phyloP scores from a whole-genome alignment of 2,113 vertebrate genomes.

The Petromus typicus region DNA sequence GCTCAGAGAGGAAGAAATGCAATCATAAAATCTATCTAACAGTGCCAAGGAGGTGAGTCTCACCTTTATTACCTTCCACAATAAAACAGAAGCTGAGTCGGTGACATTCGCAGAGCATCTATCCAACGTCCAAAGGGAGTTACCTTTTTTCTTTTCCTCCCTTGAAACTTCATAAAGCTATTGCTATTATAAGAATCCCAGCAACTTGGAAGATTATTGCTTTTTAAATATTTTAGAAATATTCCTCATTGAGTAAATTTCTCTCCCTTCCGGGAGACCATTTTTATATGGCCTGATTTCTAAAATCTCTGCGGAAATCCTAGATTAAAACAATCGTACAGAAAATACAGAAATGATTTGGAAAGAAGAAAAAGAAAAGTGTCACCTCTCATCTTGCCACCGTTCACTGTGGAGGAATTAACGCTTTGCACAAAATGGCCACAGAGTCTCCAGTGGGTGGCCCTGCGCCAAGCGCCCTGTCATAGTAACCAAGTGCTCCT shows the following conservation, averaged over 20 bases:
- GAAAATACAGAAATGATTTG: neutral
- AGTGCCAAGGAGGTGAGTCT: neutral
- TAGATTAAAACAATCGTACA: neutral
- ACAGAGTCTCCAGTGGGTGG: neutral
- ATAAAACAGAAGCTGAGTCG: neutral
- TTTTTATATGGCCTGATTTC: neutral
- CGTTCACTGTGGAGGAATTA: neutral
- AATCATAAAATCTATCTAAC: constrained; percentile 69
- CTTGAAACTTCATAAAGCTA: neutral
- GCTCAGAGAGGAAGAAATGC: constrained; percentile 75
- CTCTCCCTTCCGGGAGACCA: neutral
- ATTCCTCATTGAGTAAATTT: neutral
- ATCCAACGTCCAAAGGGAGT: neutral
- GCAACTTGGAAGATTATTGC: neutral
- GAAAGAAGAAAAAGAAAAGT: neutral
- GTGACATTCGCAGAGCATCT: constrained; percentile 50
- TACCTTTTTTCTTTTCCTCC: neutral
- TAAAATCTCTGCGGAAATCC: neutral
- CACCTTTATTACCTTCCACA: neutral
- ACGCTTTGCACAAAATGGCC: neutral
- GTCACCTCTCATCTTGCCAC: neutral
- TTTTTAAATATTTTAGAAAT: neutral
- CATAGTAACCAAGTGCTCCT: neutral
- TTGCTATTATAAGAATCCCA: neutral
- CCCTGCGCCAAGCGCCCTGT: neutral